Conservation (phyloP, 2,888 invertebrate genomes). For the Drosophila nigritarsus region DNA sequence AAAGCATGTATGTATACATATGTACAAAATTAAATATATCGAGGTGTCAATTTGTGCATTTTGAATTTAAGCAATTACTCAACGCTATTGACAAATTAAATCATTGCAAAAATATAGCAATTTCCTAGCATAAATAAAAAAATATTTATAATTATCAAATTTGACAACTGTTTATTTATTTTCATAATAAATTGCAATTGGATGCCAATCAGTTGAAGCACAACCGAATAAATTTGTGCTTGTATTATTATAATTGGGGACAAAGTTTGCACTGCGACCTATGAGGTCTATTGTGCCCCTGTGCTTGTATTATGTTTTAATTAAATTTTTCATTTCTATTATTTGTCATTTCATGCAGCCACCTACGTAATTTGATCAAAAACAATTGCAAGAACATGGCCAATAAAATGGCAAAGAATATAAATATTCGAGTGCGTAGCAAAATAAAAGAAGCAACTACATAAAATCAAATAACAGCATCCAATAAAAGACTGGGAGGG, state of each 20-base stretch:
- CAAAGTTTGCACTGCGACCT: too few species aligned
- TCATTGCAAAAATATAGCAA: neutral
- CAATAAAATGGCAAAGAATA: slow-evolving; percentile 7
- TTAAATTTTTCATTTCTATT: slow-evolving; percentile 15
- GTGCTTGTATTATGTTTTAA: slow-evolving; percentile 32
- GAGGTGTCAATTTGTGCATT: neutral
- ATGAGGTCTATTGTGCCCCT: too few species aligned
- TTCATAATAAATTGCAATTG: slow-evolving; percentile 37
- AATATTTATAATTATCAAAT: slow-evolving; percentile 14
- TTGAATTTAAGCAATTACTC: neutral
- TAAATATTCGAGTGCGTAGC: neutral
- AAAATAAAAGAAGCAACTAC: slow-evolving; percentile 16
- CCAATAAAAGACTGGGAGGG: slow-evolving; percentile 27
- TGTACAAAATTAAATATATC: neutral
- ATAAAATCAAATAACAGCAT: slow-evolving; percentile 55
- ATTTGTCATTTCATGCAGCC: neutral
- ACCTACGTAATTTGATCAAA: neutral
- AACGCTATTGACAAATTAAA: neutral
- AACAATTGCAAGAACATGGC: slow-evolving; percentile 10
- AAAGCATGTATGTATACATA: too few species aligned
- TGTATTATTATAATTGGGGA: too few species aligned
- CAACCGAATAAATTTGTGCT: neutral
- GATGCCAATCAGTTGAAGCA: neutral
- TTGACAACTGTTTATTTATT: slow-evolving; percentile 14
- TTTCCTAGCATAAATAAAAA: slow-evolving; percentile 7